Evolutionary conservation across 30 jellyfish, hydroid and myxozoan species (phyloP), one percentile per base, ranked within the genome.

Genomic region (Aurelia sp.): DNA sequence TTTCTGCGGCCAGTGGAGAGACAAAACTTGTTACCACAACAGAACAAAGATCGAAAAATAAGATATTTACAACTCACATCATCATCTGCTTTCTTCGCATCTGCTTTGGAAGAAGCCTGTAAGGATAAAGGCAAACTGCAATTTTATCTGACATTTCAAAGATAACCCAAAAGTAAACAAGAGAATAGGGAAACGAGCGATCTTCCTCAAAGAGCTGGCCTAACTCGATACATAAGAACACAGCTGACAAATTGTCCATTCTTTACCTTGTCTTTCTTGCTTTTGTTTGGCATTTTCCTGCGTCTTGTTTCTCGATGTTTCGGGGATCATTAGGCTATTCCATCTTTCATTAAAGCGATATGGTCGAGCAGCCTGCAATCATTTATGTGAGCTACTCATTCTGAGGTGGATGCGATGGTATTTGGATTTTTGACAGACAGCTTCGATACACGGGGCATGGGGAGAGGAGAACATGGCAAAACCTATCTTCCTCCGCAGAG

Each of bases 251-350:
- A 35, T 22, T 64, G 60, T 52, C 23, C 21, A 68, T 73, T 89
- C 88, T 81, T 92, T 68, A 87, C 98, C 88, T 92, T 92, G n/a
- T 92, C 98, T 79, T 92, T 92, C 66, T 92, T 92, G 89, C 83
- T 89, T 67, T 92, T 92, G 73, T 81, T 87, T 18, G 98, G 98
- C 98, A 92, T 92, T 44, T 74, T 92, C 21, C 84, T 70, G 81
- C 60, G 73, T 71, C 30, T 27, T 48, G 33, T 40, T 15, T 30
- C 35, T 55, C 13, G 11, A 63, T 62, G 47, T 78, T 21, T 62
- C 51, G 21, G 20, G 60, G 21, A 11, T 16, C 33, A 11, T 40
- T 17, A 44, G 71, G 37, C 61, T 70, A 78, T 61, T 30, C 50
- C 89, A 78, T 78, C 73, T 47, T 50, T 78, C 37, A 31, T 78